Percentiles rank a stretch among this genome's conserved stretches.
phyloP scores from a whole-genome alignment of 2,888 invertebrate genomes.

The Philereme vetulata region DNA sequence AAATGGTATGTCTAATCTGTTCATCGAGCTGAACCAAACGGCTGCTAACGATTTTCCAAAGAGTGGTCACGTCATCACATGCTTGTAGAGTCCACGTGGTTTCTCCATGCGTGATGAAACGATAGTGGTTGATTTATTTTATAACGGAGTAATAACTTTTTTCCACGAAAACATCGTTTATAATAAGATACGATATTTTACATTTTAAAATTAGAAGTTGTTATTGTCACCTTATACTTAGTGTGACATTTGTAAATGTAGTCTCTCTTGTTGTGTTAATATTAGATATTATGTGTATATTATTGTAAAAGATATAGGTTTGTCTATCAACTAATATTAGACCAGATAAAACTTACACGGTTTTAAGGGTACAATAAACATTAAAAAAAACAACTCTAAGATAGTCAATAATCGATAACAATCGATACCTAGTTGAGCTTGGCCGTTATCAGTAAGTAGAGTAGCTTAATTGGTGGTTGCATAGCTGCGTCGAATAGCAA shows the following conservation, averaged over 20 bases:
- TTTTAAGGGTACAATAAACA: too few relatives aligned
- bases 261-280: too few relatives aligned
- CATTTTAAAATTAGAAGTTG: neutral
- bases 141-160: neutral
- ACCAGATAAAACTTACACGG: too few relatives aligned
- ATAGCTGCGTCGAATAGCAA: constrained; percentile 20
- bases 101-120: constrained; percentile 30
- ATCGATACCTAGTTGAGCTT: constrained; percentile 3
- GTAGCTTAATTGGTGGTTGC: constrained; percentile 5
- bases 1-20: constrained; percentile 59
- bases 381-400: neutral
- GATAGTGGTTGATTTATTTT: constrained; percentile 10
- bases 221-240: neutral
- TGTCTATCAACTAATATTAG: too few relatives aligned
- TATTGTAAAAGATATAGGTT: too few relatives aligned
- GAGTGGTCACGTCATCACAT: constrained; percentile 54
- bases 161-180: too few relatives aligned
- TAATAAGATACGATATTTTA: too few relatives aligned
- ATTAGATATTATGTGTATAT: too few relatives aligned
- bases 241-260: neutral
- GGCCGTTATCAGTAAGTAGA: constrained; percentile 10
- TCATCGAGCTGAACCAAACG: constrained; percentile 58
- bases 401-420: constrained; percentile 1
- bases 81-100: constrained; percentile 43
- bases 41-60: constrained; percentile 65